Conservation (phyloP, 2,113 vertebrate genomes). For the Chunga burmeisteri region DNA sequence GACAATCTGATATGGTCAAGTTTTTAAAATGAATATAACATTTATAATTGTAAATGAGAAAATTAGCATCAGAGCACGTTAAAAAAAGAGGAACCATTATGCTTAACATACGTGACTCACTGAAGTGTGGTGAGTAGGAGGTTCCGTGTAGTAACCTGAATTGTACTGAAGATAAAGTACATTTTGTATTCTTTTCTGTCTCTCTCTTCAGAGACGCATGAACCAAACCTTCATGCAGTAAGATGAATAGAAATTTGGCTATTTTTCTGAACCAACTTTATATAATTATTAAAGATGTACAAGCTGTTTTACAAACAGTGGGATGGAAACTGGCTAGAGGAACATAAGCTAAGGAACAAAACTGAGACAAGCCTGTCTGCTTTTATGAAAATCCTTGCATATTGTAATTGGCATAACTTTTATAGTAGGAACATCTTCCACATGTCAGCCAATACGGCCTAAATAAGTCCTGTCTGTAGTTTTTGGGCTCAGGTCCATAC, state of each 20-base stretch:
- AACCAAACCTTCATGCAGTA: neutral
- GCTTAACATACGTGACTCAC: neutral
- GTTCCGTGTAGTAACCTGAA: constrained; percentile 45
- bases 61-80: constrained; percentile 3
- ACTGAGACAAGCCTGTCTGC: neutral
- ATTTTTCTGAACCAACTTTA: neutral
- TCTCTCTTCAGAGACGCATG: neutral
- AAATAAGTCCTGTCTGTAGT: neutral
- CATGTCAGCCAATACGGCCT: neutral
- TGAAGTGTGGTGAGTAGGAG: constrained; percentile 39
- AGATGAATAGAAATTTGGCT: neutral
- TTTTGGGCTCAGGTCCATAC: neutral
- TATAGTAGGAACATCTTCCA: neutral
- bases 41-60: constrained; percentile 41
- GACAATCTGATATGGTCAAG: neutral
- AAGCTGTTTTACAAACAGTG: neutral
- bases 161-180: constrained; percentile 2
- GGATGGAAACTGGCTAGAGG: neutral
- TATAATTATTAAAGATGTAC: neutral
- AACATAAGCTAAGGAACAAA: neutral
- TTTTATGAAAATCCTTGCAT: constrained; percentile 3
- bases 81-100: neutral
- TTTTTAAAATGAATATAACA: neutral
- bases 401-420: neutral
- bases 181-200: neutral